Conservation (phyloP, 2,113 vertebrate species). For the Malurus cyaneus region DNA sequence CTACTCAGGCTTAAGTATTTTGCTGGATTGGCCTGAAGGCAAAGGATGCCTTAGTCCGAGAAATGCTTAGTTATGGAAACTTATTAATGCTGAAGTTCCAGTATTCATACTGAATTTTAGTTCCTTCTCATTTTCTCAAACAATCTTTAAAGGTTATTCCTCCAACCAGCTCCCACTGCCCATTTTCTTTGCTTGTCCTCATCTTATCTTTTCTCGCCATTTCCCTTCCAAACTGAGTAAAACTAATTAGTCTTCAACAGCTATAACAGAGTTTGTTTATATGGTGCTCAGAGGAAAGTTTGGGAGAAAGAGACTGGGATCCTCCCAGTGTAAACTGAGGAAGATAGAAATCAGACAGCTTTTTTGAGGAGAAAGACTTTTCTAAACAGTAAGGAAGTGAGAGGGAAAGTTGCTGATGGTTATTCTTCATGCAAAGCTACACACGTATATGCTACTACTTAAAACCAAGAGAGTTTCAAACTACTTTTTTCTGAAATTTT, state of each 20-base stretch:
- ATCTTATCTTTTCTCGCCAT: background rate
- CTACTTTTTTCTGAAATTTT: background rate
- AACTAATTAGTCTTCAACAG: background rate
- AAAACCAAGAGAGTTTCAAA: background rate
- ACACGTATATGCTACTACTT: background rate
- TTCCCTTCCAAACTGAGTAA: slow-evolving; percentile 11
- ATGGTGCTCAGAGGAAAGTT: background rate
- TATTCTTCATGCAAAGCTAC: background rate
- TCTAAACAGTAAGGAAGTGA: background rate
- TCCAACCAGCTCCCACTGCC: background rate
- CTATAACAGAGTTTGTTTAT: background rate
- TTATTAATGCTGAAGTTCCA: background rate
- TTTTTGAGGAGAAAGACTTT: background rate
- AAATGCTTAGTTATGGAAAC: background rate
- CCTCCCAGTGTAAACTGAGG: background rate
- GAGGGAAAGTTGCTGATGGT: background rate
- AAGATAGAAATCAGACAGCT: background rate
- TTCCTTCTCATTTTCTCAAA: background rate
- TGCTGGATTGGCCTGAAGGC: background rate
- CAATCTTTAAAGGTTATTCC: background rate
- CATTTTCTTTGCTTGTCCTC: background rate
- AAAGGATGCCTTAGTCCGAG: background rate
- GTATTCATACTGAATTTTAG: background rate
- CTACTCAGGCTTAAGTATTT: background rate
- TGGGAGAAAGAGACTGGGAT: background rate